These are phyloP conservation scores for Arion vulgaris DNA, from an alignment of 1,140 invertebrate genomes.

Conservation along the genomic window DNA sequence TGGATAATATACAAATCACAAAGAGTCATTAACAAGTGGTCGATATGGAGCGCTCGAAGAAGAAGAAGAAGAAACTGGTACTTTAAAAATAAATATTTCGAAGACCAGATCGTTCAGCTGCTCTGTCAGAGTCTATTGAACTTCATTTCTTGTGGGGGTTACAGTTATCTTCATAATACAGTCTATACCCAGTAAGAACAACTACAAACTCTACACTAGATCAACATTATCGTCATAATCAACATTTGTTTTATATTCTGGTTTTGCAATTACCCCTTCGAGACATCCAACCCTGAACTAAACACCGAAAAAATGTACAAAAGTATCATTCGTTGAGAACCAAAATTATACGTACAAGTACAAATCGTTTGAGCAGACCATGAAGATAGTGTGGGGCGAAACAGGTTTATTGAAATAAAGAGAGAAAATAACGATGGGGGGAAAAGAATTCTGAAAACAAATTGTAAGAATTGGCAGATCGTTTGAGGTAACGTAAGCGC, in stretches of 20 bases:
- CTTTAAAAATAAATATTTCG: no score
- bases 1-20: no score
- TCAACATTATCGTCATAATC: background rate
- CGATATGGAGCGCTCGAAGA: no score
- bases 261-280: background rate
- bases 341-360: background rate
- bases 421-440: background rate
- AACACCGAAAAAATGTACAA: background rate
- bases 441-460: slow-evolving; percentile 14
- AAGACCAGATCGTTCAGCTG: no score
- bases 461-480: slow-evolving; percentile 12
- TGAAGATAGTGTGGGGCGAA: background rate
- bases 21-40: no score
- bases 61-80: no score
- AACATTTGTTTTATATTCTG: background rate
- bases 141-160: no score
- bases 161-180: no score
- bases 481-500: background rate
- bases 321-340: background rate
- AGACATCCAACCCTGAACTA: background rate
- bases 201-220: no score
- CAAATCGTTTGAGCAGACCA: background rate
- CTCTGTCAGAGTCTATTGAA: no score
- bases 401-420: background rate
- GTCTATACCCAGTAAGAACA: no score